These are phyloP conservation scores for Coracias cyanogaster DNA, from an alignment of 2,797 vertebrate species.

Conservation along the genomic window DNA sequence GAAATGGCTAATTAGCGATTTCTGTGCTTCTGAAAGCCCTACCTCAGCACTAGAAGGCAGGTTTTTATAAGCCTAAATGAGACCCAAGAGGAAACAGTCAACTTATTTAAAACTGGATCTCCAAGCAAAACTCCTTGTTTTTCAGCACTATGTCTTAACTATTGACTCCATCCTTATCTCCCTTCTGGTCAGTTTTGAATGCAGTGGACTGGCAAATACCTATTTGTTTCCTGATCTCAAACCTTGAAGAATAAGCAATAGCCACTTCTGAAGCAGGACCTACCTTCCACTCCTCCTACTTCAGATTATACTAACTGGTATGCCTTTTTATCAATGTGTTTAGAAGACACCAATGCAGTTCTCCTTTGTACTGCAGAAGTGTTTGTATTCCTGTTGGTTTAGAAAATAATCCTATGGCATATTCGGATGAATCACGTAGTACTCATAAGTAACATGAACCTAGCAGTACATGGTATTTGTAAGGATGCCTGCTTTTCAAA, in stretches of 20 bases:
- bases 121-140: neutral
- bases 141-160: neutral
- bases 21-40: neutral
- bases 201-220: neutral
- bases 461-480: neutral
- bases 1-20: neutral
- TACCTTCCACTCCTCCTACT: neutral
- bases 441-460: neutral
- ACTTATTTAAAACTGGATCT: neutral
- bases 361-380: neutral
- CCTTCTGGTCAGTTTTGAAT: neutral
- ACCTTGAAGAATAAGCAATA: neutral
- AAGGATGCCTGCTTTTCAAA: neutral
- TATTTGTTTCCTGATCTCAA: neutral
- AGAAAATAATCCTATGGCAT: neutral
- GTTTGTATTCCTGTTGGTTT: neutral
- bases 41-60: neutral
- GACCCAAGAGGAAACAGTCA: neutral
- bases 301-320: neutral
- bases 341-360: neutral
- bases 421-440: neutral
- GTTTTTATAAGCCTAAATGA: neutral
- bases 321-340: neutral
- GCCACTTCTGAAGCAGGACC: neutral
- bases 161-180: neutral